Base-by-base conservation (phyloP, 2,113 vertebrate genomes). In the Calidris pygmaea region DNA sequence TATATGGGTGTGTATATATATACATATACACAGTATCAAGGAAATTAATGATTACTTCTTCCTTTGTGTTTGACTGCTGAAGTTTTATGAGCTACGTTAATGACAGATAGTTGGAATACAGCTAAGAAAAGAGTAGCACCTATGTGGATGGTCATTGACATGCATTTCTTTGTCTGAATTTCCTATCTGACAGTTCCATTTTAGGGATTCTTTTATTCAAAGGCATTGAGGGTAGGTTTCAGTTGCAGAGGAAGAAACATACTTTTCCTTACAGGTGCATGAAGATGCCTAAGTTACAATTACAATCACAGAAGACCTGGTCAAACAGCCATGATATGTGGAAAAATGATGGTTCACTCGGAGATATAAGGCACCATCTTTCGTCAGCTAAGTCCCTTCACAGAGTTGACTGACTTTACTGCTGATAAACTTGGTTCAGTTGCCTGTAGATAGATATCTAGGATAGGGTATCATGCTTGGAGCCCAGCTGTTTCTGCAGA, bases 161-260 rank as follows among this genome's bases (percentile, higher is more conserved):
- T 39, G 58, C 68, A 96, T 94, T 95, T 60, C 27, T 85, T 85
- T 87, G 58, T 85, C 41, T 95, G 53, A 21, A 72, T 87, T 95
- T 95, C 76, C 90, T 87, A 37, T 24, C 48, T 92, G 80, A 93
- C 43, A 91, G 71, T 68, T 92, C 89, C 12, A 45, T 66, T 85
- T 75, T 23, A 24, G 70, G 72, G 35, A 63, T 32, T 37, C 56
- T 58, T 86, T 91, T 86, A 89, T 81, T 22, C 14, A 58, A 74
- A 77, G 17, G 13, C 6, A 6, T 43, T 22, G 3, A 8, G 30
- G 2, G 8, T 41, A 9, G 4, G 12, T 82, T 82, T 82, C 56
- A 56, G 24, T 17, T 72, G 2, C 66, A 72, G 29, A 76, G 43
- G 10, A 63, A 76, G 30, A 94, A 90, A 55, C 5, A 4, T 35